Evolutionary conservation across 2,888 invertebrate species (phyloP).

Genomic region (Salpingus planirostris): DNA sequence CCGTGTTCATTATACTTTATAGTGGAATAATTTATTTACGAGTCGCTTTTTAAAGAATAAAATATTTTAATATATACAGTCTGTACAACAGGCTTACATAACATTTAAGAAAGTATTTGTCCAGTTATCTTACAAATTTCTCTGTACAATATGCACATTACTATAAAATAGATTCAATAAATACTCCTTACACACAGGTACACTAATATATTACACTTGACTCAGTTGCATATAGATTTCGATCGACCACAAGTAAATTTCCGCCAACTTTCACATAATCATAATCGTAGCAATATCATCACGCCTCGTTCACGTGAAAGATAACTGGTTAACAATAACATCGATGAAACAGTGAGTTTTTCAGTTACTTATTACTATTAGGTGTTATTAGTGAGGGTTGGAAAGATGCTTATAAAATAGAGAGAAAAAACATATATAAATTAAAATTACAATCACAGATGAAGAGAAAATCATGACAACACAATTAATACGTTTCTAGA

Average conservation of each 20-base stretch:
- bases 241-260: no score
- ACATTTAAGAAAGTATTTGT: conserved; percentile 28
- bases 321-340: no score
- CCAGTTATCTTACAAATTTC: conserved; percentile 21
- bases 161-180: conserved; percentile 34
- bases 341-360: no score
- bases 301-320: conserved; percentile 17
- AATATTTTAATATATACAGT: conserved; percentile 36
- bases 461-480: conserved; percentile 14
- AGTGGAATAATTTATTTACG: no score
- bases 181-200: conserved; percentile 43
- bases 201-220: conserved; percentile 41
- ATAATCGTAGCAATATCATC: no score
- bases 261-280: conserved; percentile 17
- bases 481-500: not conserved
- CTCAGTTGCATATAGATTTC: conserved; percentile 25
- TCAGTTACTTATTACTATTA: no score
- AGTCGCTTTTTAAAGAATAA: conserved; percentile 25
- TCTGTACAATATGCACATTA: conserved; percentile 34
- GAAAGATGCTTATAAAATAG: no score
- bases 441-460: conserved; percentile 36
- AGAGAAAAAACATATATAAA: no score
- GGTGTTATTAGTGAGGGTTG: no score
- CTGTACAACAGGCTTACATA: conserved; percentile 36
- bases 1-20: no score